Conservation (phyloP, 2,797 vertebrate species). For the Decapterus maruadsi region DNA sequence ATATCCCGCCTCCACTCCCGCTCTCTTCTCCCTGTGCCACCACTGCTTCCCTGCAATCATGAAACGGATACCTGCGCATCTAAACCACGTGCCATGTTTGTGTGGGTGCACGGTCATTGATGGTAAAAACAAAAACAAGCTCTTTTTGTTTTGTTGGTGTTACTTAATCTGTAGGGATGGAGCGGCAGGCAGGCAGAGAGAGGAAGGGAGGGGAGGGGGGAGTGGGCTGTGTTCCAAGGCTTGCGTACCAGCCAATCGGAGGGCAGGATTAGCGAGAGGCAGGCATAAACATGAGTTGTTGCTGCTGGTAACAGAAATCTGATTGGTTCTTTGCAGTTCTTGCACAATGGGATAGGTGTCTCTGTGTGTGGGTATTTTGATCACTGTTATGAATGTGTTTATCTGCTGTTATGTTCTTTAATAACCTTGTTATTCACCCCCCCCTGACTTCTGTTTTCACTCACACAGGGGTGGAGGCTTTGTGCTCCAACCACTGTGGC, state of each 20-base stretch:
- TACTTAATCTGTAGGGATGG: constrained; percentile 84
- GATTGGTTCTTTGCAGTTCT: constrained; percentile 80
- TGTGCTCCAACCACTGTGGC: background rate
- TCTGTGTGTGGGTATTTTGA: constrained; percentile 76
- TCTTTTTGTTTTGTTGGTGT: constrained; percentile 85
- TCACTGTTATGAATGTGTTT: constrained; percentile 81
- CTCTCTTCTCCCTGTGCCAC: constrained; percentile 32
- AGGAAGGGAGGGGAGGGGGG: constrained; percentile 47
- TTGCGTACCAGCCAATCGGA: constrained; percentile 74
- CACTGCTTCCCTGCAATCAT: constrained; percentile 23
- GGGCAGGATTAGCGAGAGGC: constrained; percentile 62
- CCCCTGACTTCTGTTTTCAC: constrained; percentile 65
- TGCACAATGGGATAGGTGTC: constrained; percentile 79
- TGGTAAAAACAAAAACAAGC: constrained; percentile 87
- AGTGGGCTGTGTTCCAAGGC: constrained; percentile 48
- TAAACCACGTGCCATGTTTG: constrained; percentile 62
- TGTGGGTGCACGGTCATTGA: constrained; percentile 67
- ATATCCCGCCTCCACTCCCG: constrained; percentile 57
- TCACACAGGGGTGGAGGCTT: constrained; percentile 9
- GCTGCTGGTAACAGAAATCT: constrained; percentile 86
- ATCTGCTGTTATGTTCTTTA: constrained; percentile 73
- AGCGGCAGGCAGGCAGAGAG: constrained; percentile 45
- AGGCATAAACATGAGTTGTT: constrained; percentile 81
- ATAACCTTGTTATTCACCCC: constrained; percentile 79
- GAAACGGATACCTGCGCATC: constrained; percentile 40